Base-by-base conservation (phyloP, 2,797 vertebrate species). In the Alca torda region DNA sequence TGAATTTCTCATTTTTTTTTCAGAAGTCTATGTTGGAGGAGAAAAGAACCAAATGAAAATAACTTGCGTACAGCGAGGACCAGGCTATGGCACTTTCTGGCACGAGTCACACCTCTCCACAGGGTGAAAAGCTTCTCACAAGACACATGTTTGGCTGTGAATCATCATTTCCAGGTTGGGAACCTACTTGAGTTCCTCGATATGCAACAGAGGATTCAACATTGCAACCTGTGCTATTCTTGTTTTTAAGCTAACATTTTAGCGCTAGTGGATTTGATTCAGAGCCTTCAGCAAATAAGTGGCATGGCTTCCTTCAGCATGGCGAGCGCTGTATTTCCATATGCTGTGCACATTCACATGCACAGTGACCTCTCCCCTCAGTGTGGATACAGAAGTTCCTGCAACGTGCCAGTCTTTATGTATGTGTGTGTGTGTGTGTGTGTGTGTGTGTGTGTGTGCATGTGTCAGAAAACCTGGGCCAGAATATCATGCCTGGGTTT, bases 191-290 rank as follows among this genome's bases (percentile, higher is more conserved):
- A 37, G 28, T 73, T 91, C 63, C 67, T 93, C 30, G 15, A 28
- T 46, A 64, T 35, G 39, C 37, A 86, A n/a, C 16, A 86, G 93
- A 77, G 50, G 72, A 84, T 67, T 84, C 51, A 90, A 80, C 46
- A 30, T 33, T 90, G 76, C 81, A 92, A 84, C 43, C 48, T 68
- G 68, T 21, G 28, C 37, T 81, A n/a, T 79, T 89, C 26, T 60
- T 82, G 67, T 46, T 86, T 93, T 80, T 78, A 79, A 69, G 67
- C 23, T 93, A 85, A 51, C 25, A 59, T 94, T 80, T 93, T n/a
- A 45, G 50, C 67, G 51, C 6, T 53, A 50, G 46, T 31, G 41
- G 89, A 61, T 76, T 92, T 83, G 79, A 82, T 70, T 87, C 70
- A 81, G 57, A 83, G 63, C 48, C 3, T 4, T 91, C 56, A 76